Conservation (phyloP, 2,888 invertebrate species). For the Gnatocerus cornutus region DNA sequence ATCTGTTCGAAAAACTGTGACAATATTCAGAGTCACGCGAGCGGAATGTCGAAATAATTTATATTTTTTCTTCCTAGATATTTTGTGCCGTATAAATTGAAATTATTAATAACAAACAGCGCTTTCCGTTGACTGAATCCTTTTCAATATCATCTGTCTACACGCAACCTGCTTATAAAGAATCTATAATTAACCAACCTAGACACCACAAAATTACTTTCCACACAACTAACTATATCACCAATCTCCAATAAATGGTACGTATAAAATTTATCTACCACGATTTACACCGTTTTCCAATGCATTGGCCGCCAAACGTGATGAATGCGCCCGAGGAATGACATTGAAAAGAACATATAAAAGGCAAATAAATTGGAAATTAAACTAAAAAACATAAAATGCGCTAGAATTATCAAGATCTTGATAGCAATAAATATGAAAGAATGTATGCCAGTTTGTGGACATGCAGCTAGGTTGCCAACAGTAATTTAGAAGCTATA, state of each 20-base stretch:
- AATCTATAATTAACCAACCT: conserved; percentile 8
- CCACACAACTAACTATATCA: not conserved
- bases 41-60: not conserved
- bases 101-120: conserved; percentile 6
- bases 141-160: not conserved
- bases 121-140: conserved; percentile 3
- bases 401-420: too few species aligned
- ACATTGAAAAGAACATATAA: not conserved
- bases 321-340: too few species aligned
- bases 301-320: too few species aligned
- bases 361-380: not conserved
- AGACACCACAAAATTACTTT: not conserved
- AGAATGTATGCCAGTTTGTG: conserved; percentile 1
- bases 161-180: conserved; percentile 1
- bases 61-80: not conserved
- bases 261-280: not conserved
- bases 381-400: not conserved
- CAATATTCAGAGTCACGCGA: conserved; percentile 9
- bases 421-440: not conserved
- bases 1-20: conserved; percentile 7
- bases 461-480: too few species aligned
- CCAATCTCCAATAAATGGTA: conserved; percentile 4
- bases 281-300: not conserved
- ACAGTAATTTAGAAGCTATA: too few species aligned
- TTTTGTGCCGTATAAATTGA: too few species aligned